Evolutionary conservation across 2,113 vertebrate genomes (phyloP).

Genomic region (Odobenus rosmarus): DNA sequence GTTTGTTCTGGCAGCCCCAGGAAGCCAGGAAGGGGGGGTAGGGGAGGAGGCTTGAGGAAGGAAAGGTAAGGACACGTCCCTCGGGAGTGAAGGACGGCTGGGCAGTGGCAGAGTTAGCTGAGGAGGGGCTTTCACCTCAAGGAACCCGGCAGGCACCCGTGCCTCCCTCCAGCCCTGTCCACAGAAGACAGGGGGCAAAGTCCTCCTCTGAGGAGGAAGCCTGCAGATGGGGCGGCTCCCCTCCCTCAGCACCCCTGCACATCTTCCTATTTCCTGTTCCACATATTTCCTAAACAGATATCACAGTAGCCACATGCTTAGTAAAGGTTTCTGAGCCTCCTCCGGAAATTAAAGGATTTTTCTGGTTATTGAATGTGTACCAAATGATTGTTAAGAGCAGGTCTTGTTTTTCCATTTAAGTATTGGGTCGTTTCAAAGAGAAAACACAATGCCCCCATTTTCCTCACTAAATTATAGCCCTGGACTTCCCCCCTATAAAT

Average conservation of each 20-base stretch:
- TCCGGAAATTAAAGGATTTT: neutral
- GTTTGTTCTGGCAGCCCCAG: neutral
- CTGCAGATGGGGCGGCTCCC: accelerated
- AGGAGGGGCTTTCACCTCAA: neutral
- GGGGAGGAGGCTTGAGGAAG: neutral
- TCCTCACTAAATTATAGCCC: neutral
- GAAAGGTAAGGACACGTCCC: neutral
- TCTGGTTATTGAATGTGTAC: neutral
- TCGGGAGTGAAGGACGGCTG: too few relatives aligned
- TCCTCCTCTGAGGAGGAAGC: neutral
- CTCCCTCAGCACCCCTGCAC: accelerated
- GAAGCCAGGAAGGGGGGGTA: neutral
- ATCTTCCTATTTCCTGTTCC: neutral
- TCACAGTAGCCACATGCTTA: accelerated
- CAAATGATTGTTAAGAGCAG: neutral
- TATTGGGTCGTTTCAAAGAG: neutral
- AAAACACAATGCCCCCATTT: neutral
- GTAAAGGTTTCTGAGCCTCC: neutral
- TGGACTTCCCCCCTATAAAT: neutral
- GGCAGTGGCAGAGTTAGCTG: neutral
- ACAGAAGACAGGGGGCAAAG: neutral
- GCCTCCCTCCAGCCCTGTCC: neutral
- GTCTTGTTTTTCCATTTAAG: neutral
- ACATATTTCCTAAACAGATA: accelerated
- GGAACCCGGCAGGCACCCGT: accelerated